A percentile compares a stretch with the other conserved stretches of the same genome.
phyloP scores from a whole-genome alignment of 1,140 invertebrate genomes.

The Sarcophaga bullata region DNA sequence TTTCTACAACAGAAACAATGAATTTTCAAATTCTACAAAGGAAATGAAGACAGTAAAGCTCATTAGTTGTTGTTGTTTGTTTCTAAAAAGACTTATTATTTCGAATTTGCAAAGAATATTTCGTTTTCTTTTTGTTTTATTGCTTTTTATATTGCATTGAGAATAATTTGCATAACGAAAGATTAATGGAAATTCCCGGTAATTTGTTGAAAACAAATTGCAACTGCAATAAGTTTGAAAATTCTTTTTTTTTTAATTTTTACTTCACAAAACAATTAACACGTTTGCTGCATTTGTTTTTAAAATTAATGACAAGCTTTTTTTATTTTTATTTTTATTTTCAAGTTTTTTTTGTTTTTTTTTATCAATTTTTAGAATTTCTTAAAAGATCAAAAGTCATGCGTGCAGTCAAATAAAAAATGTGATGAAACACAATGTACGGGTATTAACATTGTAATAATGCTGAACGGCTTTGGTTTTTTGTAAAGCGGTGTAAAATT shows the following conservation, averaged over 20 bases:
- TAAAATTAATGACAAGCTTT: too few relatives aligned
- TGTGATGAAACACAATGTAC: not conserved
- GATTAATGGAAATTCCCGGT: not conserved
- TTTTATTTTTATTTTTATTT: too few relatives aligned
- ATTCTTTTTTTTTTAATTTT: not conserved
- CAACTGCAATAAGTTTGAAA: not conserved
- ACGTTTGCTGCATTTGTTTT: too few relatives aligned
- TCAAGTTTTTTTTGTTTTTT: not conserved
- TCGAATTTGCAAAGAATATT: not conserved
- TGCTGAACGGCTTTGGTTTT: too few relatives aligned
- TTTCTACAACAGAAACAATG: too few relatives aligned
- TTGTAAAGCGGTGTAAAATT: too few relatives aligned
- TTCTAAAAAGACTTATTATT: not conserved
- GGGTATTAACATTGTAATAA: too few relatives aligned
- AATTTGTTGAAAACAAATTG: not conserved
- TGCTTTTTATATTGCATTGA: not conserved
- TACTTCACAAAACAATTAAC: not conserved
- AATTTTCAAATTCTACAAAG: too few relatives aligned
- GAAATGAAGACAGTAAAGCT: too few relatives aligned
- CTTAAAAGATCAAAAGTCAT: conserved; percentile 1
- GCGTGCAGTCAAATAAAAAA: not conserved
- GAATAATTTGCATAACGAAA: not conserved
- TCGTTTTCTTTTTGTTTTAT: not conserved
- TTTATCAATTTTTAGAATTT: not conserved
- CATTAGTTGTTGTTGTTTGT: too few relatives aligned